Evolutionary conservation across 1,140 invertebrate genomes (phyloP).

Genomic region (Leptoteleia sp.): DNA sequence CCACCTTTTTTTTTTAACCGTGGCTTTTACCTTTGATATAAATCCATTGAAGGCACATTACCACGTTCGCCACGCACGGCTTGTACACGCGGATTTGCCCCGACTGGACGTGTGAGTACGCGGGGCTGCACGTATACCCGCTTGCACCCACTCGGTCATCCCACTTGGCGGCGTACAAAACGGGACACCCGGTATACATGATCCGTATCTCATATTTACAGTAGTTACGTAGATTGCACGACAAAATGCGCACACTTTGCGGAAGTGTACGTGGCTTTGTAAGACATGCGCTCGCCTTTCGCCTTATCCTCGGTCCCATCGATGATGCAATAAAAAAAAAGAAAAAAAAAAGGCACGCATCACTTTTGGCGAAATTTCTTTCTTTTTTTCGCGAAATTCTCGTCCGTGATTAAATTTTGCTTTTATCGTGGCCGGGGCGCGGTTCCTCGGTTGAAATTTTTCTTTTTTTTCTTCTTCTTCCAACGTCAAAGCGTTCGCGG

Average conservation of each 20-base stretch:
- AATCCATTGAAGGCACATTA: too few relatives aligned
- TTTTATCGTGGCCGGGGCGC: conserved; percentile 1
- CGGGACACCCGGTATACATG: conserved; percentile 20
- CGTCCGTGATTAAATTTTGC: conserved; percentile 16
- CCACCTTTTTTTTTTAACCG: too few relatives aligned
- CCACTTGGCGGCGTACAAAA: not conserved
- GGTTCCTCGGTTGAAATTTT: not conserved
- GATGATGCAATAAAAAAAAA: conserved; percentile 41
- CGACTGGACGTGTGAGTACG: too few relatives aligned
- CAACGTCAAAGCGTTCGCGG: too few relatives aligned
- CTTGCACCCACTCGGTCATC: too few relatives aligned
- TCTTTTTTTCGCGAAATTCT: conserved; percentile 29
- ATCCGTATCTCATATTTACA: conserved; percentile 38
- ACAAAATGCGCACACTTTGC: conserved; percentile 32
- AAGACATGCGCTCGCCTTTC: conserved; percentile 7
- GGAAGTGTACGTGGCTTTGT: conserved; percentile 31
- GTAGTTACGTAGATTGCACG: conserved; percentile 29
- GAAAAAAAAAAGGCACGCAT: too few relatives aligned
- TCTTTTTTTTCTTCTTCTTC: not conserved
- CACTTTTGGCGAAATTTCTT: conserved; percentile 17
- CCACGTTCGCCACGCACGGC: too few relatives aligned
- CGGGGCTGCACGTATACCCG: too few relatives aligned
- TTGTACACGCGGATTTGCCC: too few relatives aligned
- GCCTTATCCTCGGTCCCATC: conserved; percentile 23
- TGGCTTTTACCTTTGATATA: too few relatives aligned